phyloP scores from a whole-genome alignment of 2,888 invertebrate species.

The Plagodis dolabraria region DNA sequence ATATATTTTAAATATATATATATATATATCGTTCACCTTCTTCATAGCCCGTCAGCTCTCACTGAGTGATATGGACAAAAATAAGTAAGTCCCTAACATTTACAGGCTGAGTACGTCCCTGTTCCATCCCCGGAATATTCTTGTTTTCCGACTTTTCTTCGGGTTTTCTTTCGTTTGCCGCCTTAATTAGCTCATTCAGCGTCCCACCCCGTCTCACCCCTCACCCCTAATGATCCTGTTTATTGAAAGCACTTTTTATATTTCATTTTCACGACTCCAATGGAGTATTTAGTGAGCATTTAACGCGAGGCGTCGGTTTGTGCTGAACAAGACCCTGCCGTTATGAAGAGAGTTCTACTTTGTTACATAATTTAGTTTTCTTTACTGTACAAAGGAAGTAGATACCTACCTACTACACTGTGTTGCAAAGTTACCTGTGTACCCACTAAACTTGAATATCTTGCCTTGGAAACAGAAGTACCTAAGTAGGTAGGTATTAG shows the following conservation, averaged over 20 bases:
- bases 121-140: slow-evolving; percentile 68
- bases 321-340: slow-evolving; percentile 20
- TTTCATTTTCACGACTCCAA: slow-evolving; percentile 70
- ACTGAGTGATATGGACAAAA: no score
- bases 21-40: no score
- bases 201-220: slow-evolving; percentile 48
- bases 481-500: no score
- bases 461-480: no score
- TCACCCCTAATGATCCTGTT: slow-evolving; percentile 76
- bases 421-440: no score
- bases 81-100: not conserved
- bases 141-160: slow-evolving; percentile 83
- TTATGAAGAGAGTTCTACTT: slow-evolving; percentile 19
- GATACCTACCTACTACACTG: no score
- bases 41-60: no score
- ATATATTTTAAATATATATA: no score
- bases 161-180: slow-evolving; percentile 80
- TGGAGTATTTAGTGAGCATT: slow-evolving; percentile 70
- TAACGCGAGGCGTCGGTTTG: slow-evolving; percentile 40
- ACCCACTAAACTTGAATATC: no score
- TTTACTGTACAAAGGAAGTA: not conserved
- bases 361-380: slow-evolving; percentile 19
- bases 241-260: slow-evolving; percentile 81
- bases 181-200: slow-evolving; percentile 84
- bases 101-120: slow-evolving; percentile 49